A percentile compares a stretch with the other conserved stretches of the same genome.
Evolutionary conservation across 1,140 invertebrate species (phyloP).

Genomic region (Copidosoma floridanum): DNA sequence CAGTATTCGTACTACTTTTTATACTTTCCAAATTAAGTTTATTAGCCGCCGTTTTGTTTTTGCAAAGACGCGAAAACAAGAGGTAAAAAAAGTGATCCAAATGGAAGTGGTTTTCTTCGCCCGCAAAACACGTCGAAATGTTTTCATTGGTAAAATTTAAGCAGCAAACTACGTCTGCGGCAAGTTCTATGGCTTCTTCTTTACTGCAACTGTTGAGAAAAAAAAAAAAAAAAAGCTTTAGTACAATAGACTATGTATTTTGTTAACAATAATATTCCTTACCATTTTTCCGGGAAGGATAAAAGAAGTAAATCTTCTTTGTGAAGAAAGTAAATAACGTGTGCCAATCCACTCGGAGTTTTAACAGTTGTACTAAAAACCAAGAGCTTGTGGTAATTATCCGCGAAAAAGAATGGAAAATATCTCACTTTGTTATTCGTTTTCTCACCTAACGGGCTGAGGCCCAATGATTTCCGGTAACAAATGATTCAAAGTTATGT

Average conservation of each 20-base stretch:
- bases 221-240: conserved; percentile 55
- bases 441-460: conserved; percentile 54
- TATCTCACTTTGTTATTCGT: conserved; percentile 13
- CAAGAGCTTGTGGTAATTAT: too few species aligned
- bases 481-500: conserved; percentile 68
- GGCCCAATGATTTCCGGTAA: conserved; percentile 62
- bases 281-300: conserved; percentile 55
- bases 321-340: conserved; percentile 60
- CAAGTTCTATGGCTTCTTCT: conserved; percentile 55
- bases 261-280: too few species aligned
- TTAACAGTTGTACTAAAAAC: conserved; percentile 58
- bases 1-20: conserved; percentile 13
- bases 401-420: too few species aligned
- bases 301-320: conserved; percentile 60
- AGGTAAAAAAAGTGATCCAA: conserved; percentile 61
- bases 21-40: conserved; percentile 12
- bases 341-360: conserved; percentile 56
- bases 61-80: conserved; percentile 55
- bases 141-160: conserved; percentile 59
- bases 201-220: conserved; percentile 51
- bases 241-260: conserved; percentile 51
- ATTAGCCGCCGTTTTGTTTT: conserved; percentile 30
- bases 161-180: conserved; percentile 52
- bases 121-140: conserved; percentile 56
- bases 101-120: conserved; percentile 43